Percentiles rank a stretch among this genome's conserved stretches.
These are phyloP conservation scores for Pantelozetes paolii DNA, from an alignment of 2,888 invertebrate species.

Conservation along the genomic window DNA sequence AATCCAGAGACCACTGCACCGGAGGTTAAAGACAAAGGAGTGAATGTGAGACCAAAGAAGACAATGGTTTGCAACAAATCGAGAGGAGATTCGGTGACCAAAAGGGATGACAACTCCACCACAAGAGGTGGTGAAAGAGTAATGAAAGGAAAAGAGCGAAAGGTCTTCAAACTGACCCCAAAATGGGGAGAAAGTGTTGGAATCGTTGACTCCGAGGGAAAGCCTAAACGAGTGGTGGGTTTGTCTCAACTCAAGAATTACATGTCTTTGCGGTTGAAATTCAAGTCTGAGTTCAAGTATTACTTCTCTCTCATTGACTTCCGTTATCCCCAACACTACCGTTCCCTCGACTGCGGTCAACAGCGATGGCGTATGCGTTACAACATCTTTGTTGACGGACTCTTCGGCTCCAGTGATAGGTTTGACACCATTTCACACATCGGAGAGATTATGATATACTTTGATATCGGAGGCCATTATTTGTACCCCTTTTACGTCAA, in stretches of 20 bases:
- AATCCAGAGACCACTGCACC: background rate
- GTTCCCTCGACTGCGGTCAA: background rate
- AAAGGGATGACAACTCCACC: background rate
- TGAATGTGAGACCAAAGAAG: constrained; percentile 6
- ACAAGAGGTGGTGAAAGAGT: background rate
- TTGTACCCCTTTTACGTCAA: constrained; percentile 12
- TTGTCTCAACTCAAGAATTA: constrained; percentile 13
- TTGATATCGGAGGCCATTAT: constrained; percentile 5
- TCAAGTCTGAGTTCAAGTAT: background rate
- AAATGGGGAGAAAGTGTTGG: constrained; percentile 27
- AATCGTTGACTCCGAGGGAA: background rate
- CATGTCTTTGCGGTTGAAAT: background rate
- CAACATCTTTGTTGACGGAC: constrained; percentile 26
- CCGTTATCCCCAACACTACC: constrained; percentile 17
- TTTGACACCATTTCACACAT: background rate
- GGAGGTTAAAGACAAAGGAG: background rate
- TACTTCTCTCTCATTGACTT: constrained; percentile 14
- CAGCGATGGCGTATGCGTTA: constrained; percentile 34
- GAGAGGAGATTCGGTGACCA: background rate
- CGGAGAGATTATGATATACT: constrained; percentile 21
- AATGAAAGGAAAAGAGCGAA: background rate
- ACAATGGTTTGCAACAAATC: background rate
- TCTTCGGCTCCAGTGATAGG: constrained; percentile 2
- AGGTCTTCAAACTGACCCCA: background rate
- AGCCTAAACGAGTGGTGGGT: constrained; percentile 15